Percentiles rank a stretch among this genome's conserved stretches.
phyloP scores from a whole-genome alignment of 2,888 invertebrate genomes.

The Nephrotoma appendiculata region DNA sequence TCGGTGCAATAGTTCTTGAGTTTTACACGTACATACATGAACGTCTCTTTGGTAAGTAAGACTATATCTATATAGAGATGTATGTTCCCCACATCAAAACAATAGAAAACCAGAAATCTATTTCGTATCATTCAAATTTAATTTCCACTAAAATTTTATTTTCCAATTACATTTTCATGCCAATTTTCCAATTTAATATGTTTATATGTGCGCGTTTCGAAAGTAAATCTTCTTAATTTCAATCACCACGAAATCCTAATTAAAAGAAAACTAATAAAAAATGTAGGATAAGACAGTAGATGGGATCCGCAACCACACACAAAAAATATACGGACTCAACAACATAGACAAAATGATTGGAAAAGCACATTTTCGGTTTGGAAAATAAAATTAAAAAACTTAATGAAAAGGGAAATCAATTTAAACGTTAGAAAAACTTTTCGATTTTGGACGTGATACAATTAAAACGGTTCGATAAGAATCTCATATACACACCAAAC shows the following conservation, averaged over 20 bases:
- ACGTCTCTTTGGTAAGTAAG: no score
- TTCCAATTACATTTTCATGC: no score
- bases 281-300: not conserved
- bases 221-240: not conserved
- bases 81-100: no score
- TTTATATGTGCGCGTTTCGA: not conserved
- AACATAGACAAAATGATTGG: not conserved
- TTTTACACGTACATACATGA: no score
- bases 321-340: not conserved
- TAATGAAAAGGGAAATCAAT: not conserved
- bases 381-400: not conserved
- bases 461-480: not conserved
- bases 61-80: no score
- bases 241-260: not conserved
- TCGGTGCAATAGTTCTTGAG: no score
- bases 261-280: not conserved
- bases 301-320: no score
- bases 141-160: no score
- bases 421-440: not conserved
- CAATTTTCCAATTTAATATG: no score
- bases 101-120: no score
- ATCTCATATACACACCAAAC: no score
- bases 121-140: no score
- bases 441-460: not conserved
- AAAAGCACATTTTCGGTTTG: not conserved